phyloP scores from a whole-genome alignment of 2,113 vertebrate species.

The Misgurnus anguillicaudatus region DNA sequence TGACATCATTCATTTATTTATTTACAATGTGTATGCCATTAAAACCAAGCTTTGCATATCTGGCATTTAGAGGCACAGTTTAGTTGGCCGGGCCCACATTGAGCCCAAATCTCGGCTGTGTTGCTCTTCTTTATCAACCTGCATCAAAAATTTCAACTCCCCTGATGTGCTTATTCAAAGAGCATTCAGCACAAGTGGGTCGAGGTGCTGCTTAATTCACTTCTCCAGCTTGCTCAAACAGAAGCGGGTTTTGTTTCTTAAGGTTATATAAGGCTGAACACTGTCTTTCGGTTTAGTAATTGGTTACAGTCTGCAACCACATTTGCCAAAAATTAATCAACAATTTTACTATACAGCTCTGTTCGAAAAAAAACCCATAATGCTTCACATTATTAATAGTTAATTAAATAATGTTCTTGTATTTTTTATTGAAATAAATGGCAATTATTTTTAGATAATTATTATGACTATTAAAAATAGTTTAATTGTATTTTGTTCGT shows the following conservation, averaged over 20 bases:
- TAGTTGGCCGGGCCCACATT: constrained; percentile 26
- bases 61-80: not conserved
- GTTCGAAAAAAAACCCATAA: not conserved
- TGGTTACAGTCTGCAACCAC: constrained; percentile 32
- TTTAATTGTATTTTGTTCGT: constrained; percentile 1
- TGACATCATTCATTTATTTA: too few relatives aligned
- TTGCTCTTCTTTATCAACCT: constrained; percentile 29
- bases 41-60: too few relatives aligned
- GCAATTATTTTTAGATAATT: not conserved
- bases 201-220: constrained; percentile 24
- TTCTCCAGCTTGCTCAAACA: not conserved
- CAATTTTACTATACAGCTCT: constrained; percentile 21
- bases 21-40: too few relatives aligned
- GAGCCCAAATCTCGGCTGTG: constrained; percentile 37
- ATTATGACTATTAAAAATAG: not conserved
- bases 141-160: constrained; percentile 42
- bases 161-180: constrained; percentile 31
- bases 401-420: not conserved
- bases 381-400: not conserved
- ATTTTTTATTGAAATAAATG: not conserved
- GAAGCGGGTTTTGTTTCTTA: constrained; percentile 9
- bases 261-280: constrained; percentile 32
- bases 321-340: constrained; percentile 48
- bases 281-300: constrained; percentile 28
- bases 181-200: constrained; percentile 42